phyloP scores from a whole-genome alignment of 2,113 vertebrate genomes.

The Halcyon senegalensis region DNA sequence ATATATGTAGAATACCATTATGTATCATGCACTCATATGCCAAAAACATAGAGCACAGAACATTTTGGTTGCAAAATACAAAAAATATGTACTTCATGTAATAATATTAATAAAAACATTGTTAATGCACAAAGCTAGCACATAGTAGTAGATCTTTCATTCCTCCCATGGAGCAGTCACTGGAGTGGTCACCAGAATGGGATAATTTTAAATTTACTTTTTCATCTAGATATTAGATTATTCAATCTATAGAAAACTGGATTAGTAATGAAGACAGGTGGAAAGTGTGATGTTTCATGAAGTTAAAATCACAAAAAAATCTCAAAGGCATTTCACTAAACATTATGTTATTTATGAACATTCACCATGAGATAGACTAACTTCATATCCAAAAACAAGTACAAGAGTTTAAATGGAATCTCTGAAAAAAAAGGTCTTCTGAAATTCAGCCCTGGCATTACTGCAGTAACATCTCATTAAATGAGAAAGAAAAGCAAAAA shows the following conservation, averaged over 20 bases:
- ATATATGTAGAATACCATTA: not conserved
- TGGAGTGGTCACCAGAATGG: not conserved
- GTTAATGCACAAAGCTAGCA: not conserved
- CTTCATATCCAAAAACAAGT: not conserved
- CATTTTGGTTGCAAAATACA: not conserved
- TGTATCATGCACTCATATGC: fast-evolving
- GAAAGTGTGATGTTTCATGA: not conserved
- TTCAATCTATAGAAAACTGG: not conserved
- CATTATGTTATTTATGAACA: not conserved
- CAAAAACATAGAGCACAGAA: not conserved
- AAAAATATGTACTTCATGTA: not conserved
- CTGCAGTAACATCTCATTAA: not conserved
- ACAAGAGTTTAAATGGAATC: not conserved
- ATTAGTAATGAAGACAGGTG: not conserved
- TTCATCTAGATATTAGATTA: not conserved
- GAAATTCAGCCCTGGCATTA: not conserved
- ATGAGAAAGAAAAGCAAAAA: not conserved
- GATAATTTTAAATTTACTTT: not conserved
- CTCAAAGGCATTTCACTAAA: not conserved
- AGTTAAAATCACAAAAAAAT: not conserved
- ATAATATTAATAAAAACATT: not conserved
- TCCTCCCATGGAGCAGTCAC: not conserved
- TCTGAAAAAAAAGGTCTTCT: not conserved
- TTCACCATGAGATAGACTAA: not conserved
- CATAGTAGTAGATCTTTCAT: not conserved